Percentiles rank a stretch among this genome's conserved stretches.
Conservation (phyloP, 2,113 vertebrate genomes). For the Talpa occidentalis region DNA sequence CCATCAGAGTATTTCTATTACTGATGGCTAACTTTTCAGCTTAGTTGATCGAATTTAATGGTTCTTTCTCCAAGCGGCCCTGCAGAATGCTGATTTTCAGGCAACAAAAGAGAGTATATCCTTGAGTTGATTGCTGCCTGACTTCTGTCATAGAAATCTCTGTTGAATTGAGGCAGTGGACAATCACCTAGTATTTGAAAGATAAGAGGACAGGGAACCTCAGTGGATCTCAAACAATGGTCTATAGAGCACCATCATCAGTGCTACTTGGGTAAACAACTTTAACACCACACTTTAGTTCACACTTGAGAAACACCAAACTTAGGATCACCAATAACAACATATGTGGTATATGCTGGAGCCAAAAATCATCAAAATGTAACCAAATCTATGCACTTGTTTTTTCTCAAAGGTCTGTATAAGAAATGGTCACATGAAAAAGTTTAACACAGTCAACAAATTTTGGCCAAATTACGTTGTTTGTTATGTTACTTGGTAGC, state of each 20-base stretch:
- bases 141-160: not conserved
- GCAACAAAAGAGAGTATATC: not conserved
- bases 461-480: not conserved
- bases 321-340: not conserved
- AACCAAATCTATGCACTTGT: not conserved
- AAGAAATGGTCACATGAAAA: conserved; percentile 34
- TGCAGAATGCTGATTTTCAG: not conserved
- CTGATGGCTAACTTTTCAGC: not conserved
- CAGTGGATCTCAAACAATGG: not conserved
- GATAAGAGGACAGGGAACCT: not conserved
- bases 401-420: not conserved
- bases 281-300: not conserved
- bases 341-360: not conserved
- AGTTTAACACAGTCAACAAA: not conserved
- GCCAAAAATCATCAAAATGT: conserved; percentile 13
- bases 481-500: not conserved
- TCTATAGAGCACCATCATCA: not conserved
- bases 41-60: not conserved
- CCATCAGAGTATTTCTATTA: not conserved
- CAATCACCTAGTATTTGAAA: not conserved
- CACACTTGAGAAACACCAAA: conserved; percentile 8
- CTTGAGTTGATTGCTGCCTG: not conserved
- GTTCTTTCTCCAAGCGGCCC: not conserved
- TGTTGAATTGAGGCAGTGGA: not conserved
- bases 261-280: not conserved